Evolutionary conservation across 2,888 invertebrate genomes (phyloP).

Genomic region (Agrochola litura): DNA sequence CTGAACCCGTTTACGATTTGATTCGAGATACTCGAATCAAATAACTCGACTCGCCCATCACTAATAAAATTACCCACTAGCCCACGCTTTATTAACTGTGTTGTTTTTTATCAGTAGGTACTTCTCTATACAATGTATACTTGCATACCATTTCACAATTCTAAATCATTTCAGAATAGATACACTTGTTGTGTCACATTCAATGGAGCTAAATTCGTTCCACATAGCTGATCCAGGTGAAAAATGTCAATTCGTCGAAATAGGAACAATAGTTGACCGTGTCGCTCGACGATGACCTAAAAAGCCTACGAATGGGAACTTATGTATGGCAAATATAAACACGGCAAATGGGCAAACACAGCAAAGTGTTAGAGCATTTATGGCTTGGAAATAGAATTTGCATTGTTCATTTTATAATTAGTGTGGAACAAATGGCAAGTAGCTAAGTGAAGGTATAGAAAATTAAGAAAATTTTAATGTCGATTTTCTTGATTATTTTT

Average conservation of each 20-base stretch:
- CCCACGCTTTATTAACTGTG: neutral
- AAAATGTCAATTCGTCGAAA: conserved; percentile 60
- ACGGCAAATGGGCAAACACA: conserved; percentile 60
- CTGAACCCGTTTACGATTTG: neutral
- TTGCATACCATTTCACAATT: neutral
- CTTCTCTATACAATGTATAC: neutral
- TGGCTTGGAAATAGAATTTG: conserved; percentile 26
- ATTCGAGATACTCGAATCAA: neutral
- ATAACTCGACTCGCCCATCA: neutral
- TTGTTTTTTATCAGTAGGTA: neutral
- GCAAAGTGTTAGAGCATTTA: conserved; percentile 25
- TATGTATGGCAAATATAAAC: conserved; percentile 61
- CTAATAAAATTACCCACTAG: neutral
- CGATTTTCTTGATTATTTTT: neutral
- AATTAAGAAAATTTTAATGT: neutral
- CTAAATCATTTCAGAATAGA: neutral
- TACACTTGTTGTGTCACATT: conserved; percentile 7
- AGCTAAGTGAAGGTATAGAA: neutral
- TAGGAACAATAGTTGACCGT: conserved; percentile 58
- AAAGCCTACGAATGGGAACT: conserved; percentile 59
- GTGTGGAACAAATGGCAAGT: neutral
- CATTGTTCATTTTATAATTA: conserved; percentile 26
- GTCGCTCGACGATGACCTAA: conserved; percentile 61
- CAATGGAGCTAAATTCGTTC: conserved; percentile 25
- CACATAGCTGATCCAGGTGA: conserved; percentile 40